Conservation (phyloP, 2,113 vertebrate genomes). For the Casuarius casuarius region DNA sequence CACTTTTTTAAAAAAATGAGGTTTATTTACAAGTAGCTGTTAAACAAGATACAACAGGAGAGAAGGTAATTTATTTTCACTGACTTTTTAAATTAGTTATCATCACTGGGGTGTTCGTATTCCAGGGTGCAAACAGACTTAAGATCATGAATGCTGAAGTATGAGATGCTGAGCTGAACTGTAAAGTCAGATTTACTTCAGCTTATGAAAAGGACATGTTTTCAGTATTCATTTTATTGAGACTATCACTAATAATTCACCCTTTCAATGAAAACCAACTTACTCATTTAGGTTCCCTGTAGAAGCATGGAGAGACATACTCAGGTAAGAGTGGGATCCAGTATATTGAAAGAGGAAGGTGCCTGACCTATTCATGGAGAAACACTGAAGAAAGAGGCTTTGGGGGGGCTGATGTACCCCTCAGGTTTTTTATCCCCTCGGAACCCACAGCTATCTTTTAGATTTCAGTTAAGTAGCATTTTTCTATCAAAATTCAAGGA, state of each 20-base stretch:
- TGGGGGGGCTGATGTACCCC: background rate
- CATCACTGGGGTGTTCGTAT: background rate
- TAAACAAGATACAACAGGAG: background rate
- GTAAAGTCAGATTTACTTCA: slow-evolving; percentile 32
- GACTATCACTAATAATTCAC: background rate
- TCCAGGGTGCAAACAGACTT: background rate
- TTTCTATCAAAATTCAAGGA: background rate
- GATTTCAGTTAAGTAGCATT: background rate
- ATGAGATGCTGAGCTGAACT: slow-evolving; percentile 43
- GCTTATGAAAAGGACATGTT: background rate
- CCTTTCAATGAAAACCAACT: background rate
- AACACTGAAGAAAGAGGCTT: background rate
- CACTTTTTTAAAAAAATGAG: background rate
- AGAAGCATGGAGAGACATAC: background rate
- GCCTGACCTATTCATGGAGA: background rate
- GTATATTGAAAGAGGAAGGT: background rate
- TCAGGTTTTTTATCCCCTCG: background rate
- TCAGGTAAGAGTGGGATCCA: background rate
- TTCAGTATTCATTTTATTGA: background rate
- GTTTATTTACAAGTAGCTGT: background rate
- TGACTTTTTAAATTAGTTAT: slow-evolving; percentile 26
- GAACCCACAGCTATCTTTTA: background rate
- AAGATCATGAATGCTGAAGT: slow-evolving; percentile 47
- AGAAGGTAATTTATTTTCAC: background rate
- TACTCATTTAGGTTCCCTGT: background rate